phyloP scores from a whole-genome alignment of 2,113 vertebrate species.

The Tachysurus fulvidraco region DNA sequence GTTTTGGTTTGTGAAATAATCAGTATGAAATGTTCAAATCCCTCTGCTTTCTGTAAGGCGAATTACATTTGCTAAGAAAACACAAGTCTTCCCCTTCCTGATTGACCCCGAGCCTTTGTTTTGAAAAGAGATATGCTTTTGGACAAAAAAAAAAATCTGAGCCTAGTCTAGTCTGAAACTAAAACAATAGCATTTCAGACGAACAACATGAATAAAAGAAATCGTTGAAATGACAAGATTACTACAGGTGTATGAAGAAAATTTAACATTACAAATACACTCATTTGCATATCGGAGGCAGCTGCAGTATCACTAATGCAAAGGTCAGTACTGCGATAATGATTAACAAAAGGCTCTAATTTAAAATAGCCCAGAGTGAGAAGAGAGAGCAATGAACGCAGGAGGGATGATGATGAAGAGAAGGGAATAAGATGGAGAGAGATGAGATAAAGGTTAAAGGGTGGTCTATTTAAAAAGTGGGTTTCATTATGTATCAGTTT shows the following conservation, averaged over 20 bases:
- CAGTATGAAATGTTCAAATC: conserved; percentile 14
- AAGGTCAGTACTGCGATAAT: conserved; percentile 17
- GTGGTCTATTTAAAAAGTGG: background rate
- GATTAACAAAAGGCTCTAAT: conserved; percentile 23
- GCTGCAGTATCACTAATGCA: conserved; percentile 18
- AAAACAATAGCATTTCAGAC: background rate
- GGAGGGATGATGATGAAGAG: conserved; percentile 1
- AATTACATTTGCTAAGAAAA: conserved; percentile 22
- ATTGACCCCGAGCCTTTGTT: background rate
- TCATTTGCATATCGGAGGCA: conserved; percentile 34
- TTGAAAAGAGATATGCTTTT: background rate
- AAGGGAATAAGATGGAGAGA: background rate
- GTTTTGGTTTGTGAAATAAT: conserved; percentile 10
- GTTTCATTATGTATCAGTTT: background rate
- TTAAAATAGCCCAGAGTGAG: conserved; percentile 17
- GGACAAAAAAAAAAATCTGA: background rate
- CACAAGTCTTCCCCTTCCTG: background rate
- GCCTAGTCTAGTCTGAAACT: background rate
- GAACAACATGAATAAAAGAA: no score
- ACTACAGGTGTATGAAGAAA: background rate
- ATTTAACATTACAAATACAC: background rate
- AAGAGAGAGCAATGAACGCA: background rate
- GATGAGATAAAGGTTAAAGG: background rate
- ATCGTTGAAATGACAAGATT: conserved; percentile 1
- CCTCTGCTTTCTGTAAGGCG: background rate